phyloP scores from a whole-genome alignment of 1,140 invertebrate species.

The Chelonus insularis region DNA sequence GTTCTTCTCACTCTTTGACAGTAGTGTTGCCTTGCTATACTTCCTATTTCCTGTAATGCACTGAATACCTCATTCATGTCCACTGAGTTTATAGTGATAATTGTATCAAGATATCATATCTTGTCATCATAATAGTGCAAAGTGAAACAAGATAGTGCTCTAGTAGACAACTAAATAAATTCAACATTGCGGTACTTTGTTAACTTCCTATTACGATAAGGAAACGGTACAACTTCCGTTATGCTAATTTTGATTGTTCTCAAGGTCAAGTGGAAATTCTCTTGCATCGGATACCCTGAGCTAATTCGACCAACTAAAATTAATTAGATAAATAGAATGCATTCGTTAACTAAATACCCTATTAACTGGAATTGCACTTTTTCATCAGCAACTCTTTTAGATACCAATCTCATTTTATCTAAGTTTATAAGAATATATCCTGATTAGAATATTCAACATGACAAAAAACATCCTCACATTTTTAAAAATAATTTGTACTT shows the following conservation, averaged over 20 bases:
- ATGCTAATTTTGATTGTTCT: constrained; percentile 36
- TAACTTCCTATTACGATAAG: constrained; percentile 17
- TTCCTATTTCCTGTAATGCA: background rate
- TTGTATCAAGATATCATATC: background rate
- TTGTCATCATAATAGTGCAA: constrained; percentile 16
- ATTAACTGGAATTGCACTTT: no score
- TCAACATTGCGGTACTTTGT: constrained; percentile 24
- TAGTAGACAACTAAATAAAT: constrained; percentile 4
- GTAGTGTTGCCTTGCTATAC: constrained; percentile 4
- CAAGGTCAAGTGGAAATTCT: constrained; percentile 34
- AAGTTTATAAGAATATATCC: no score
- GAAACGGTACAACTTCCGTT: constrained; percentile 20
- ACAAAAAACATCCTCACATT: no score
- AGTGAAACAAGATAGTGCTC: background rate
- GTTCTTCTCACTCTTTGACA: constrained; percentile 35
- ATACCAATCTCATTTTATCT: no score
- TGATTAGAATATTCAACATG: no score
- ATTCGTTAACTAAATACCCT: no score
- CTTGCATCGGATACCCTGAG: constrained; percentile 7
- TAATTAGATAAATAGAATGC: background rate
- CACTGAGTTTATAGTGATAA: background rate
- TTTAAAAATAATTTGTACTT: no score
- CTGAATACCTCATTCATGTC: background rate
- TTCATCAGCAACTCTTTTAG: no score
- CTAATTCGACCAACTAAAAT: background rate